A percentile compares a stretch with the other conserved stretches of the same genome.
Evolutionary conservation across 2,113 vertebrate genomes (phyloP).

Genomic region (Varanus salvator): DNA sequence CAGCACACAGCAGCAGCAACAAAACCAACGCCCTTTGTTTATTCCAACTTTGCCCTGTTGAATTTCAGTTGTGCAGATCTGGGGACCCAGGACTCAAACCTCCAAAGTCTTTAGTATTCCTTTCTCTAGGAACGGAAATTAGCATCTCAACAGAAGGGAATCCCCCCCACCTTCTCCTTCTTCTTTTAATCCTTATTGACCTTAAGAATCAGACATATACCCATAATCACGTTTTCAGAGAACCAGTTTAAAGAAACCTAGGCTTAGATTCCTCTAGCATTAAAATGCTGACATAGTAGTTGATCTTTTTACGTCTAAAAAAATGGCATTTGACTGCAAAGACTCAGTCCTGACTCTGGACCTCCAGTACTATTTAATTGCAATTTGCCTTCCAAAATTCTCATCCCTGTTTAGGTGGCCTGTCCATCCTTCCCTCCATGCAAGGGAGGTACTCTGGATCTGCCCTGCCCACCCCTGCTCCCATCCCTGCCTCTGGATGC

Average conservation of each 20-base stretch:
- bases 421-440: too few species aligned
- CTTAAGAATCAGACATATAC: background rate
- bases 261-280: background rate
- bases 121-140: background rate
- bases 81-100: background rate
- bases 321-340: background rate
- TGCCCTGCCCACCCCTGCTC: too few species aligned
- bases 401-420: too few species aligned
- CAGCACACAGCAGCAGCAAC: too few species aligned
- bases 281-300: too few species aligned
- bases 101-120: background rate
- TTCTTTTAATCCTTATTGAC: background rate
- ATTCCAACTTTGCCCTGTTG: conserved; percentile 12
- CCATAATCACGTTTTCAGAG: background rate
- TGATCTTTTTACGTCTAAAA: background rate
- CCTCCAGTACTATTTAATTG: background rate
- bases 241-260: background rate
- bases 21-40: background rate
- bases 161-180: background rate
- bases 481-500: too few species aligned
- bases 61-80: conserved; percentile 1
- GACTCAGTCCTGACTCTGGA: background rate
- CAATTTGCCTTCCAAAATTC: background rate
- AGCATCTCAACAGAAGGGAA: background rate
- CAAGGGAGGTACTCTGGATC: too few species aligned